Conservation (phyloP, 2,113 vertebrate species). For the Lepus europaeus region DNA sequence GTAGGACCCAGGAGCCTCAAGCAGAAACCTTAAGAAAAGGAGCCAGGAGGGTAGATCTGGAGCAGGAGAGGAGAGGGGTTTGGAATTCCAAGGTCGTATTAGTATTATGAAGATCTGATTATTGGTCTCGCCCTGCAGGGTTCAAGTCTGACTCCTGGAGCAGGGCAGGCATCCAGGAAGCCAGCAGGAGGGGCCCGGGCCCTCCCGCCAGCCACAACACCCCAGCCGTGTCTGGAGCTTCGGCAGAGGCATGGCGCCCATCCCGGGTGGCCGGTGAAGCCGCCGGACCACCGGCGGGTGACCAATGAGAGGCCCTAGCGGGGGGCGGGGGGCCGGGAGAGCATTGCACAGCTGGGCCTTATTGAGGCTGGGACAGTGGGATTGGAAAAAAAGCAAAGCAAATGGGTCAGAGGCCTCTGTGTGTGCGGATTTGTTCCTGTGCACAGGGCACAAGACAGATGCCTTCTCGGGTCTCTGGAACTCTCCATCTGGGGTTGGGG, state of each 20-base stretch:
- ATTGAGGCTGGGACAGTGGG: neutral
- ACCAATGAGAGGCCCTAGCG: too few relatives aligned
- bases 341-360: too few relatives aligned
- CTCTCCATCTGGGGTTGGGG: neutral
- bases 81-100: neutral
- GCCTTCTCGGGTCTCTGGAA: slow-evolving; percentile 26
- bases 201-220: neutral
- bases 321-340: too few relatives aligned
- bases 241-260: neutral
- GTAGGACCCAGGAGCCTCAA: neutral
- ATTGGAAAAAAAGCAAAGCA: neutral
- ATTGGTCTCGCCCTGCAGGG: neutral
- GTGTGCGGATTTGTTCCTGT: slow-evolving; percentile 1
- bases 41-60: neutral
- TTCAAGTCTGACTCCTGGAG: neutral
- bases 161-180: neutral
- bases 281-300: too few relatives aligned
- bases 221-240: neutral
- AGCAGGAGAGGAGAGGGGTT: neutral
- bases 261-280: neutral
- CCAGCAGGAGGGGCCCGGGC: too few relatives aligned
- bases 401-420: neutral
- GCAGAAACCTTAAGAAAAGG: neutral
- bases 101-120: neutral
- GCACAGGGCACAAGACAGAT: neutral